Evolutionary conservation across 2,888 invertebrate species (phyloP).

Genomic region (Strigamia transsilvanica): DNA sequence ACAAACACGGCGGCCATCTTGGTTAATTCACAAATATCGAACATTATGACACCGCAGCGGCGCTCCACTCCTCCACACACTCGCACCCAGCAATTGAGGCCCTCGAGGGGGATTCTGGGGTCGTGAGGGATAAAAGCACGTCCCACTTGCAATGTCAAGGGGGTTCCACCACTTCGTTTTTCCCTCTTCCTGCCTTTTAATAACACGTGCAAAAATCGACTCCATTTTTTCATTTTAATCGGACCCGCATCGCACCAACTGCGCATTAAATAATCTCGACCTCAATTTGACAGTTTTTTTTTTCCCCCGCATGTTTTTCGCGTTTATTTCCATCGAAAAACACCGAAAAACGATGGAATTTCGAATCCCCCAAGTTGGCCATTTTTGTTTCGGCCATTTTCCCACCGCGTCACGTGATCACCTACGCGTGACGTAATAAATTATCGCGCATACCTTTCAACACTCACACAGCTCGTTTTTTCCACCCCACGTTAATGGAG

Average conservation of each 20-base stretch:
- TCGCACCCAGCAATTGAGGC: neutral
- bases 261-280: conserved; percentile 3
- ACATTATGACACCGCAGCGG: neutral
- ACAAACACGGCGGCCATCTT: neutral
- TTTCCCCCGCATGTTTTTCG: neutral
- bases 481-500: neutral
- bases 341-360: too few species aligned
- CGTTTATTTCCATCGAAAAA: too few species aligned
- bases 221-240: neutral
- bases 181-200: conserved; percentile 8
- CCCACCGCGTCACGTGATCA: neutral
- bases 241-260: conserved; percentile 10
- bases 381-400: neutral
- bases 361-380: too few species aligned
- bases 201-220: neutral
- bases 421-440: neutral
- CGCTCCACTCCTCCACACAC: neutral
- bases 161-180: neutral
- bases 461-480: neutral
- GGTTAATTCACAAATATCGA: neutral
- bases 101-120: conserved; percentile 26
- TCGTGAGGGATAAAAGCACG: conserved; percentile 11
- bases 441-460: neutral
- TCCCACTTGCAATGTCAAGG: neutral
- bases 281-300: neutral